Percentiles rank a stretch among this genome's conserved stretches.
Evolutionary conservation across 2,888 invertebrate genomes (phyloP).

Genomic region (Parnassius apollo): DNA sequence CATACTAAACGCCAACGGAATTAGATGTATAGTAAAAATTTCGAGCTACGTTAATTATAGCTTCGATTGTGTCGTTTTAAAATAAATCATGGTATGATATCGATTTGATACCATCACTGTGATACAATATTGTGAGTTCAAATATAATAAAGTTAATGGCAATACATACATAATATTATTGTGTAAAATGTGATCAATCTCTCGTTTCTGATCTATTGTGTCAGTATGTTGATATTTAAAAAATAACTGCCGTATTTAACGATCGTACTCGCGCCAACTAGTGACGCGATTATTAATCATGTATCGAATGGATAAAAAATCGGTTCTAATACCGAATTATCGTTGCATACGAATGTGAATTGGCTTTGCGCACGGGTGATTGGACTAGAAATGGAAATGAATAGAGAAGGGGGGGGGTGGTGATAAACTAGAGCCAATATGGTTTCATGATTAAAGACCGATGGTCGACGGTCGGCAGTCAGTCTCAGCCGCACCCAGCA

Average conservation of each 20-base stretch:
- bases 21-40: slow-evolving; percentile 41
- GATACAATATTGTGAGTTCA: slow-evolving; percentile 36
- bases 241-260: slow-evolving; percentile 25
- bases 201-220: slow-evolving; percentile 2
- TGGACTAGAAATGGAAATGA: slow-evolving; percentile 4
- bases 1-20: slow-evolving; percentile 39
- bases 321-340: slow-evolving; percentile 7
- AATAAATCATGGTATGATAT: slow-evolving; percentile 33
- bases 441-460: slow-evolving; percentile 1
- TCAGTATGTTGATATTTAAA: slow-evolving; percentile 17
- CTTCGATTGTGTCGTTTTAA: slow-evolving; percentile 38
- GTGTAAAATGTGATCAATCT: slow-evolving; percentile 7
- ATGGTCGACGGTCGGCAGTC: slow-evolving; percentile 11
- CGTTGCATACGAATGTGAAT: slow-evolving; percentile 18
- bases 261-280: slow-evolving; percentile 20
- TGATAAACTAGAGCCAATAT: neutral
- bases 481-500: slow-evolving; percentile 42
- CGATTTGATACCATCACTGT: slow-evolving; percentile 43
- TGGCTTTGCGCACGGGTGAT: slow-evolving; percentile 20
- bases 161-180: slow-evolving; percentile 11
- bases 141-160: slow-evolving; percentile 21
- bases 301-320: slow-evolving; percentile 5
- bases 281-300: slow-evolving; percentile 8
- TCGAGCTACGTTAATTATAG: slow-evolving; percentile 40
- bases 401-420: slow-evolving; percentile 15